Percentiles rank a stretch among this genome's conserved stretches.
Evolutionary conservation across 2,888 invertebrate genomes (phyloP).

Genomic region (Drosophila austrosaltans): DNA sequence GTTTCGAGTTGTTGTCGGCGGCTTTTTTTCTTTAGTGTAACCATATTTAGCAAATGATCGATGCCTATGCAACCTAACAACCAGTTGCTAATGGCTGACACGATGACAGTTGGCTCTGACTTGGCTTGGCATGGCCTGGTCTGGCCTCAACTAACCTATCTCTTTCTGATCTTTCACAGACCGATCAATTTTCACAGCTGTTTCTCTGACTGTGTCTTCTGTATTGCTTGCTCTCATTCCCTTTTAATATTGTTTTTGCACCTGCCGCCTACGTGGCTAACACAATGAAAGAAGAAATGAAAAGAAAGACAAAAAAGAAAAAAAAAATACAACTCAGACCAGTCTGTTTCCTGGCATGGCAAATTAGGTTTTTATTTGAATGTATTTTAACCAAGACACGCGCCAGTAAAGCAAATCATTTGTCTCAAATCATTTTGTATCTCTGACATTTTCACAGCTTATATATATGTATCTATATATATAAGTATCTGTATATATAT

Average conservation of each 20-base stretch:
- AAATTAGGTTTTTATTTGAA: slow-evolving; percentile 40
- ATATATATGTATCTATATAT: slow-evolving; percentile 17
- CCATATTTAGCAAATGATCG: slow-evolving; percentile 76
- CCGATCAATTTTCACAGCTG: slow-evolving; percentile 49
- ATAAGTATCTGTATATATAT: slow-evolving; percentile 18
- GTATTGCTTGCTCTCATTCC: slow-evolving; percentile 14
- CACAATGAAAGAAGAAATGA: slow-evolving; percentile 24
- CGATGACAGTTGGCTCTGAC: slow-evolving; percentile 52
- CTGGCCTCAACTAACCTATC: slow-evolving; percentile 20
- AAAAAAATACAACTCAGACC: slow-evolving; percentile 40
- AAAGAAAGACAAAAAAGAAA: not conserved
- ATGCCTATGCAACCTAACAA: slow-evolving; percentile 54
- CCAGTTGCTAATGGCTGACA: slow-evolving; percentile 59
- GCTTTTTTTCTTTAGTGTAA: slow-evolving; percentile 72
- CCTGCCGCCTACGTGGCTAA: slow-evolving; percentile 71
- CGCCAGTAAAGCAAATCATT: slow-evolving; percentile 51
- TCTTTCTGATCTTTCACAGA: slow-evolving; percentile 16
- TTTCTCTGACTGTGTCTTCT: slow-evolving; percentile 18
- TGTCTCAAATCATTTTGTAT: slow-evolving; percentile 47
- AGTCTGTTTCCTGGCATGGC: slow-evolving; percentile 68
- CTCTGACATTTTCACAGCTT: slow-evolving; percentile 48
- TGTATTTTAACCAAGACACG: slow-evolving; percentile 48
- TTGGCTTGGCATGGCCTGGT: slow-evolving; percentile 16
- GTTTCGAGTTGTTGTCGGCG: slow-evolving; percentile 45
- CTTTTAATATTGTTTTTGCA: slow-evolving; percentile 19